Conservation (phyloP, 2,888 invertebrate genomes). For the Yponomeuta malinellus region DNA sequence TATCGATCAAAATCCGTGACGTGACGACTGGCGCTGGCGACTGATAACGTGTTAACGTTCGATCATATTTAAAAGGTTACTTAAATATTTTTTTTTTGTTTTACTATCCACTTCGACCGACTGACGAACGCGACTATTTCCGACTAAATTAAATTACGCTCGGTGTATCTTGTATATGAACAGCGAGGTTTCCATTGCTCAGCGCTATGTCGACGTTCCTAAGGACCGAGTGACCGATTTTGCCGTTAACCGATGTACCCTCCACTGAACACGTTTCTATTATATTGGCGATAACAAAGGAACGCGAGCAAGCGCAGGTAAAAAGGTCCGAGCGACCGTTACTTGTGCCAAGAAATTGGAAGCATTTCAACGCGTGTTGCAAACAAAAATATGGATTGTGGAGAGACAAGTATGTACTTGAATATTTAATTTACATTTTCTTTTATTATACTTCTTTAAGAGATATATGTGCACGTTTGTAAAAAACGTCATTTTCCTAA, state of each 20-base stretch:
- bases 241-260: constrained; percentile 1
- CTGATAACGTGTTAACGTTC: neutral
- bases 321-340: constrained; percentile 1
- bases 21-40: neutral
- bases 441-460: constrained; percentile 7
- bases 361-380: constrained; percentile 6
- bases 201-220: neutral
- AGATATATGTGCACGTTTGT: neutral
- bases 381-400: constrained; percentile 2
- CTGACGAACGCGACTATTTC: neutral
- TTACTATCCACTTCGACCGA: neutral
- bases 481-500: neutral
- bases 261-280: neutral
- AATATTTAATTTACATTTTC: neutral
- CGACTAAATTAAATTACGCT: neutral
- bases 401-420: constrained; percentile 7
- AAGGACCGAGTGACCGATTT: too few species aligned
- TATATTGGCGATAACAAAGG: constrained; percentile 4
- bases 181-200: neutral
- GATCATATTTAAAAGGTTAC: neutral
- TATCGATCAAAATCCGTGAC: constrained; percentile 6
- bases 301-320: constrained; percentile 9
- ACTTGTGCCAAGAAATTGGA: constrained; percentile 9
- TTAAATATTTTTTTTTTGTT: neutral
- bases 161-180: neutral